phyloP scores from a whole-genome alignment of 2,888 invertebrate species.

The Parnassius glacialis region DNA sequence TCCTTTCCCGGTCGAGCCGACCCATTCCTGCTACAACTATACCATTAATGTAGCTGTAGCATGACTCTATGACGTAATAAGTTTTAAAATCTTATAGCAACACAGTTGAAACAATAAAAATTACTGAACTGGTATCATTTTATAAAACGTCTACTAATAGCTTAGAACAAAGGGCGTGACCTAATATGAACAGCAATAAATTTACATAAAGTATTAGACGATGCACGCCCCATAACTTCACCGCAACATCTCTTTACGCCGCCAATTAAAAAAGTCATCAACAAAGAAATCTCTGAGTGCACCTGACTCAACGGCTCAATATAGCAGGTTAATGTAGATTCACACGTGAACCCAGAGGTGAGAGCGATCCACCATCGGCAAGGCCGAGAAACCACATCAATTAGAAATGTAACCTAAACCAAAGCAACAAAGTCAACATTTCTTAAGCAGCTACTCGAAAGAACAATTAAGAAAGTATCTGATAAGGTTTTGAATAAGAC shows the following conservation, averaged over 20 bases:
- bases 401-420: slow-evolving; percentile 57
- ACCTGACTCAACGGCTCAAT: slow-evolving; percentile 64
- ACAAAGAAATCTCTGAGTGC: slow-evolving; percentile 39
- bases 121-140: neutral
- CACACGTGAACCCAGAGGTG: slow-evolving; percentile 78
- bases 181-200: slow-evolving; percentile 57
- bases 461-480: slow-evolving; percentile 80
- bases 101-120: neutral
- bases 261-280: slow-evolving; percentile 65
- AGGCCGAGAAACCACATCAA: slow-evolving; percentile 67
- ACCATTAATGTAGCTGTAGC: no score
- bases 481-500: slow-evolving; percentile 53
- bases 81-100: neutral
- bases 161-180: slow-evolving; percentile 63
- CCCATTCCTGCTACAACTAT: no score
- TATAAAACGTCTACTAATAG: slow-evolving; percentile 15
- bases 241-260: slow-evolving; percentile 56
- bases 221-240: slow-evolving; percentile 67
- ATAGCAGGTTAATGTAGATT: slow-evolving; percentile 75
- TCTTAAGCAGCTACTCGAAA: slow-evolving; percentile 54
- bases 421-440: slow-evolving; percentile 67
- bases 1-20: no score
- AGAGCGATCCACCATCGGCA: slow-evolving; percentile 78
- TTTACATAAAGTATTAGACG: slow-evolving; percentile 66
- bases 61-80: no score